Conservation (phyloP, 2,113 vertebrate genomes). For the Atrichornis clamosus region DNA sequence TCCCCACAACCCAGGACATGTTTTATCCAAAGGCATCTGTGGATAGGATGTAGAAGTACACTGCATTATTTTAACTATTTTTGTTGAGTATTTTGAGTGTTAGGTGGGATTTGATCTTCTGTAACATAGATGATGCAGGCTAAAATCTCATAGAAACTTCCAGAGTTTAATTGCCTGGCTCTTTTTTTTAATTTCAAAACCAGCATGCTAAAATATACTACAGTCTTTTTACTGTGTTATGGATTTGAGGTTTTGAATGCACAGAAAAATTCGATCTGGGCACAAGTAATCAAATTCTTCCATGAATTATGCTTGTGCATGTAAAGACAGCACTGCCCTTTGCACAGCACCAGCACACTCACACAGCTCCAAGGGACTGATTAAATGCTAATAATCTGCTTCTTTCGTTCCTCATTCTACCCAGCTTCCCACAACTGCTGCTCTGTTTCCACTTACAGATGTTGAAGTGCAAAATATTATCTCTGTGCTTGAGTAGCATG, state of each 20-base stretch:
- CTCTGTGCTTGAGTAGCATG: background rate
- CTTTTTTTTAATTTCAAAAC: background rate
- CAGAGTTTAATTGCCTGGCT: background rate
- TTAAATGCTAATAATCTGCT: background rate
- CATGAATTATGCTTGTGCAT: background rate
- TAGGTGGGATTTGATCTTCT: background rate
- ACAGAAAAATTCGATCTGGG: background rate
- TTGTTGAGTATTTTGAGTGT: background rate
- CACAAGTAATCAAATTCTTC: background rate
- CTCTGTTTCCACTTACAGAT: background rate
- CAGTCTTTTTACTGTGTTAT: background rate
- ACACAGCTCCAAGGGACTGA: background rate
- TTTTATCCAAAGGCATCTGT: background rate
- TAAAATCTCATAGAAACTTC: background rate
- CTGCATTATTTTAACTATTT: background rate
- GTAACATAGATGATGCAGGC: background rate
- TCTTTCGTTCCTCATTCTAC: background rate
- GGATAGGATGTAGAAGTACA: background rate
- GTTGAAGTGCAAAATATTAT: background rate
- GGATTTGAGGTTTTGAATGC: background rate
- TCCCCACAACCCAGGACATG: too few species aligned
- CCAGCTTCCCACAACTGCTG: background rate
- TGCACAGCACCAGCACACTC: background rate
- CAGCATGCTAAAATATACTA: background rate
- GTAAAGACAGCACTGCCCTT: background rate